Conservation (phyloP, 1,140 invertebrate species). For the Drosophila sp. region DNA sequence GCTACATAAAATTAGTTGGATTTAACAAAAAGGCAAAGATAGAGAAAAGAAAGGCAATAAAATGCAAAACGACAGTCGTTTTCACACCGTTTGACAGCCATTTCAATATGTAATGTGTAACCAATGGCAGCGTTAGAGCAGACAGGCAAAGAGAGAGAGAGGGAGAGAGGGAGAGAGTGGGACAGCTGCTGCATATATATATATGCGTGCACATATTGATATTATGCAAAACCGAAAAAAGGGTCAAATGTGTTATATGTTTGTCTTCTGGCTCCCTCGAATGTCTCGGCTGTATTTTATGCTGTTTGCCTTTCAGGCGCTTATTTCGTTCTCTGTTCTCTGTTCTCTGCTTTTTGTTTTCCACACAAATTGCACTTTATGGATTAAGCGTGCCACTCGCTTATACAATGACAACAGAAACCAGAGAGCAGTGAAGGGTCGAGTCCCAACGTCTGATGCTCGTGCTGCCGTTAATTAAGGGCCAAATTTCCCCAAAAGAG, state of each 20-base stretch:
- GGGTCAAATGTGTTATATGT: slow-evolving; percentile 76
- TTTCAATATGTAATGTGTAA: slow-evolving; percentile 76
- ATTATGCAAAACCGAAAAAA: slow-evolving; percentile 69
- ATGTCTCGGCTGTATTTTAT: slow-evolving; percentile 13
- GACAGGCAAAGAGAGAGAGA: slow-evolving; percentile 2
- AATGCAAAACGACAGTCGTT: slow-evolving; percentile 65
- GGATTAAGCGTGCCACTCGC: slow-evolving; percentile 65
- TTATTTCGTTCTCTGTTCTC: slow-evolving; percentile 26
- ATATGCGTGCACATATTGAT: slow-evolving; percentile 62
- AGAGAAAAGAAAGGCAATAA: slow-evolving; percentile 38
- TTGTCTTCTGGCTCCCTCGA: slow-evolving; percentile 25
- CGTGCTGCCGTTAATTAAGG: slow-evolving; percentile 50
- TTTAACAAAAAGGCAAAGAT: slow-evolving; percentile 18
- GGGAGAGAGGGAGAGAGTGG: slow-evolving; percentile 13
- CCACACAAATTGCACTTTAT: slow-evolving; percentile 76
- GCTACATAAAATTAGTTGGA: slow-evolving; percentile 19
- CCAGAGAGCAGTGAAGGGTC: neutral
- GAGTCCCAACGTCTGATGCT: slow-evolving; percentile 15
- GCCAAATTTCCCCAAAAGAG: slow-evolving; percentile 35
- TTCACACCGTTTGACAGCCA: slow-evolving; percentile 78
- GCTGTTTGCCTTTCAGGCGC: neutral
- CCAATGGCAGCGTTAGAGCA: slow-evolving; percentile 43
- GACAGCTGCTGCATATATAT: slow-evolving; percentile 56
- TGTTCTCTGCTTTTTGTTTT: slow-evolving; percentile 26
- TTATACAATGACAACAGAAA: slow-evolving; percentile 27